Evolutionary conservation across 2,888 invertebrate species (phyloP), one percentile per base, ranked within the genome.

Genomic region (Sminthurides aquaticus): DNA sequence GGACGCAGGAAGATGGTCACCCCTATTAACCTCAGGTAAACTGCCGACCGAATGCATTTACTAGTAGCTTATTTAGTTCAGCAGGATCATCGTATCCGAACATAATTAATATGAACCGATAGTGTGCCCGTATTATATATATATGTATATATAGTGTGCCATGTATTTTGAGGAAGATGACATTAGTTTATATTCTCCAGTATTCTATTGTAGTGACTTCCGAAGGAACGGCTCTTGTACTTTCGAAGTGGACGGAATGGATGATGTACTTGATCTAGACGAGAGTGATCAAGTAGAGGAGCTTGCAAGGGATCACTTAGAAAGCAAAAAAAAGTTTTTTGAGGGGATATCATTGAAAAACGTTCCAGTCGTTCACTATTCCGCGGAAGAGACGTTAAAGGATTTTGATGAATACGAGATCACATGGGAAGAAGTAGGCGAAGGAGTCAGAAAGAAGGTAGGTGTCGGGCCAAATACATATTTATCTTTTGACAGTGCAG

Each of bases 341-440:
- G 49, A 64, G n/a, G 43, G 54, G 18, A 58, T 64, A 18, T 25
- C 52, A n/a, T 26, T 64, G 3, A 64, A 64, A 43, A 58, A 64
- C 43, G 29, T 64, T 8, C 29, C 49, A n/a, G 20, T 64, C 18
- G 20, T 59, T 11, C 1, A 20, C 18, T 58, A 49, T 22, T 25
- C 59, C 26, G 28, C 52, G 2, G 54, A 64, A 26, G 58, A 54
- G 5, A 52, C 59, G 1, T 15, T 58, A 11, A 26, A 22, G 22
- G 58, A 64, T 64, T 64, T 64, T 54, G 64, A 64, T 34, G 58
- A 64, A 34, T 18, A 58, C 22, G 54, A 64, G 22, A 25, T 11
- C 1, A 54, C 54, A 1, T 58, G 58, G 64, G 25, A 29, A 11
- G 15, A 5, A 22, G 48, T 64, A 15, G 8, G 22, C 11, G 57